These are phyloP conservation scores for Reinhardtius hippoglossoides DNA, from an alignment of 2,113 vertebrate species.

Conservation along the genomic window DNA sequence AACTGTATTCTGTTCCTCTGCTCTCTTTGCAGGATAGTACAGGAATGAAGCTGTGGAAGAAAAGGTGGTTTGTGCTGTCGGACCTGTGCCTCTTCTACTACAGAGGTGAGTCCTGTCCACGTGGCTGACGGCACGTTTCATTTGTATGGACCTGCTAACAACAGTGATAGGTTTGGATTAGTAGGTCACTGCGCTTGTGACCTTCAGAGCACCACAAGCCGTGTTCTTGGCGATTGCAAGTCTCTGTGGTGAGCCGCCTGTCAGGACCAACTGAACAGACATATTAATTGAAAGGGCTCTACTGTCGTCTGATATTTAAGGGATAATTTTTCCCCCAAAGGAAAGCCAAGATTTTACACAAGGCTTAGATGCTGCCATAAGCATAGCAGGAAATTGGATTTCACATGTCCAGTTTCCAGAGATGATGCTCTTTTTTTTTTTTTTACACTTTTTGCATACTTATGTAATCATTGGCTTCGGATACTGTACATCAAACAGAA, in stretches of 20 bases:
- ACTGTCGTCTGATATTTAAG: constrained; percentile 14
- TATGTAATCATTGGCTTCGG: background rate
- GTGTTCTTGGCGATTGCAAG: background rate
- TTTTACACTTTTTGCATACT: constrained; percentile 12
- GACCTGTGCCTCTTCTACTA: constrained; percentile 99
- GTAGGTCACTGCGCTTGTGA: constrained; percentile 2
- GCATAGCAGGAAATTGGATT: constrained; percentile 28
- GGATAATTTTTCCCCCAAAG: constrained; percentile 1
- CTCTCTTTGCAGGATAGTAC: constrained; percentile 89
- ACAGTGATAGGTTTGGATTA: constrained; percentile 8
- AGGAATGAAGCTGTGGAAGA: constrained; percentile 99
- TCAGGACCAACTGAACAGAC: constrained; percentile 23
- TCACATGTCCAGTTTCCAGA: constrained; percentile 25
- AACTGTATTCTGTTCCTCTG: constrained; percentile 14
- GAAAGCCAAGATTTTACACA: constrained; percentile 32
- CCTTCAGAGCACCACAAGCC: constrained; percentile 9
- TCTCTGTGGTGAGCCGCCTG: constrained; percentile 28
- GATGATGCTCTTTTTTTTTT: background rate
- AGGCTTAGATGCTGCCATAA: background rate
- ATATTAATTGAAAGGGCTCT: constrained; percentile 28
- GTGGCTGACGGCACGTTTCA: constrained; percentile 1
- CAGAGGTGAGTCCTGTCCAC: constrained; percentile 86
- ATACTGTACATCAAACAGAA: background rate
- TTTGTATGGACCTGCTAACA: background rate
- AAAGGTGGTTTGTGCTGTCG: constrained; percentile 97